These are phyloP conservation scores for Anhinga anhinga DNA, from an alignment of 2,113 vertebrate species.

Conservation along the genomic window DNA sequence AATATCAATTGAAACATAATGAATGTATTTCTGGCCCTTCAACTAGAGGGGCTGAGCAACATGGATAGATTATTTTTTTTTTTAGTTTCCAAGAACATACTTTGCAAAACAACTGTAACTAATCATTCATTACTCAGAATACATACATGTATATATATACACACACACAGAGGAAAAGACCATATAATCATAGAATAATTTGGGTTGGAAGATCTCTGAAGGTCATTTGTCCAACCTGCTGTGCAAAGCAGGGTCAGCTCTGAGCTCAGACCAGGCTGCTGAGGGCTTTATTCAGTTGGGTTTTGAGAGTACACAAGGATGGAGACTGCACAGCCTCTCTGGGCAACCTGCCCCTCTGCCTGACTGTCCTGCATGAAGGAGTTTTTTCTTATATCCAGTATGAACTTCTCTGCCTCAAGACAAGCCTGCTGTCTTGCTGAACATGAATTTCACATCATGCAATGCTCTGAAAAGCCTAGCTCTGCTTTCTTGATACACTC, in stretches of 20 bases:
- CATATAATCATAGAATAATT: neutral
- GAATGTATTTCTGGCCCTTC: slow-evolving; percentile 9
- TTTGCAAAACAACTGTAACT: neutral
- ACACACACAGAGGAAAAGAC: neutral
- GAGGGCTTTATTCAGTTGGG: neutral
- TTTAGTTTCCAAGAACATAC: neutral
- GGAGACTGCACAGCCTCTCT: neutral
- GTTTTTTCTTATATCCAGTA: neutral
- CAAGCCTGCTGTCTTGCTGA: too few species aligned
- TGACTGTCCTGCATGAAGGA: neutral
- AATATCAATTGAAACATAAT: slow-evolving; percentile 24
- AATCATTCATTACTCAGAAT: neutral
- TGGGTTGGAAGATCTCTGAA: neutral
- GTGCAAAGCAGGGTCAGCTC: neutral
- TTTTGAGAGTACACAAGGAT: neutral
- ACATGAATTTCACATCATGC: too few species aligned
- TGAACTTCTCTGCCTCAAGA: neutral
- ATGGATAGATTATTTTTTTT: neutral
- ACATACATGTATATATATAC: accelerated
- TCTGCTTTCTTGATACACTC: neutral
- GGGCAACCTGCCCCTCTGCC: neutral
- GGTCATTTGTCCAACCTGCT: neutral
- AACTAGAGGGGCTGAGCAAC: neutral
- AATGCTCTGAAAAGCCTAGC: neutral
- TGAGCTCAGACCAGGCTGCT: neutral